Evolutionary conservation across 2,888 invertebrate species (phyloP), one percentile per base, ranked within the genome.

Genomic region (Yponomeuta sedellus): DNA sequence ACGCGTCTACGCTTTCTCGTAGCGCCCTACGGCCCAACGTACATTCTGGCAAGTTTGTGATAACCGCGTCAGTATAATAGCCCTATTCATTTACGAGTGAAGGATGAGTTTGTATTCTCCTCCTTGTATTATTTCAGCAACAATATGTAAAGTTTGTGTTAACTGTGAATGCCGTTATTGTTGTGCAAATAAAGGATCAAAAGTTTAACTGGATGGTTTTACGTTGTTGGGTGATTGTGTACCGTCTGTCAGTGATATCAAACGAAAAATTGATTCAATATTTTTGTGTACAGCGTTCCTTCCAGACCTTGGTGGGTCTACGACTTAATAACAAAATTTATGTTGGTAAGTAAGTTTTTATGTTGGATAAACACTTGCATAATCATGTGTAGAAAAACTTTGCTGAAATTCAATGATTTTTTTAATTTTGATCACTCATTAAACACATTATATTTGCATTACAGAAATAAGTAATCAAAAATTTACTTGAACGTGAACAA

Each of bases 1-100:
- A 65, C 61, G 66, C 61, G 67, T 68, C 69, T 62, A 62, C 62
- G 39, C 62, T 16, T 16, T 39, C 34, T 34, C 62, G 62, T 62
- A 62, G 62, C 62, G 20, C 59, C 22, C 59, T 52, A 16, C 44
- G 44, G 44, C 59, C 59, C 20, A 59, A 59, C 20, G 44, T 52
- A 52, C 44, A 52, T 52, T 52, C 44, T 12, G 44, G 16, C 44
- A 52, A 52, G 16, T 52, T 52, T 52, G 44, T 52, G 44, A 16
- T 52, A 52, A 52, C 44, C 16, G 44, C 2, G 44, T 52, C 16
- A 52, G 44, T 52, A 52, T 52, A 16, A 52, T 52, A 16, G 44
- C 44, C 16, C 34, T 34, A 34, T 34, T 34, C 34, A 59, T 59
- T 22, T 12, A 16, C 16, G 44, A 12, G 44, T 20, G 59, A 19